Evolutionary conservation across 2,113 vertebrate species (phyloP).

Genomic region (Zapornia atra): DNA sequence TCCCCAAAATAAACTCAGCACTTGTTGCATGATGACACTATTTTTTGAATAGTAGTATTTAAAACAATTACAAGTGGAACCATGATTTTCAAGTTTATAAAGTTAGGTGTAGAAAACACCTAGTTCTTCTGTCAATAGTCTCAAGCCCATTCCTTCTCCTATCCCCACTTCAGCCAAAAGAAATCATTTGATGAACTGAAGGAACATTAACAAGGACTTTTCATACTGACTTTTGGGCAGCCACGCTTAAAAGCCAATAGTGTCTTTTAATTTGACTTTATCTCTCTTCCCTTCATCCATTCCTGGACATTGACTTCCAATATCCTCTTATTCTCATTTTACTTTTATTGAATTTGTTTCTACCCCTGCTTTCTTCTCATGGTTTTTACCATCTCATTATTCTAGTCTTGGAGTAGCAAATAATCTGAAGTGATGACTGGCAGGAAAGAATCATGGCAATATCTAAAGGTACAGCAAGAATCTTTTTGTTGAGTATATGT

Average conservation of each 20-base stretch:
- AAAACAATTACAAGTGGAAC: background rate
- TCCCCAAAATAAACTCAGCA: background rate
- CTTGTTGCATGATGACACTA: background rate
- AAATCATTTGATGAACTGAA: background rate
- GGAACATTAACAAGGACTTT: background rate
- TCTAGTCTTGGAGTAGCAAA: background rate
- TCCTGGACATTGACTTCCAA: background rate
- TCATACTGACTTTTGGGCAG: background rate
- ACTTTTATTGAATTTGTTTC: background rate
- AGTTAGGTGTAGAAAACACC: background rate
- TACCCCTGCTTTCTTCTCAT: background rate
- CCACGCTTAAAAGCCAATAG: background rate
- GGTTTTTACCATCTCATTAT: background rate
- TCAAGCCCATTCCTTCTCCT: background rate
- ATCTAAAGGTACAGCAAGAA: background rate
- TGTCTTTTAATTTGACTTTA: background rate
- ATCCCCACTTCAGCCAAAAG: background rate
- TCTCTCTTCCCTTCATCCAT: background rate
- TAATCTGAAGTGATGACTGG: background rate
- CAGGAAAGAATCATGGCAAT: background rate
- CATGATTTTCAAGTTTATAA: background rate
- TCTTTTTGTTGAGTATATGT: background rate
- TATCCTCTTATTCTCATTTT: background rate
- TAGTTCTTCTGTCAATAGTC: background rate
- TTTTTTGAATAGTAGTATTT: background rate